Base-by-base conservation (phyloP, 92 coral and sea anemone genomes). In the Zoanthus sansibaricus region DNA sequence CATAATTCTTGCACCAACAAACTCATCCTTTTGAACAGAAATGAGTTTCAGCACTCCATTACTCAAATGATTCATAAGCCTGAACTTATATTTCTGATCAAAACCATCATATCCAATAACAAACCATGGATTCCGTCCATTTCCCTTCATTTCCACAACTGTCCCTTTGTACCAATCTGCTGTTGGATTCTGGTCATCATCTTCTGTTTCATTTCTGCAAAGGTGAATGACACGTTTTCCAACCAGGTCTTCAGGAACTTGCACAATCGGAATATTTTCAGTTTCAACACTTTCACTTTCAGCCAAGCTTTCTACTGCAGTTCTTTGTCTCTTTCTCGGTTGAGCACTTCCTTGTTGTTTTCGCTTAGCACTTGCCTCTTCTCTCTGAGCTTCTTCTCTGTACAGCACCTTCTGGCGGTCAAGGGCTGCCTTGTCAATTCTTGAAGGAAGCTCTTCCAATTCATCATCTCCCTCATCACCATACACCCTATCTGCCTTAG, bases 241-340 rank as follows among this genome's bases (percentile, higher is more conserved):
- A 46, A 85, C 17, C 46, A 86, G 49, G 88, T 75, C 88, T 86
- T 86, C 84, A n/a, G 88, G 88, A 0, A 86, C 72, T 62, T 86
- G 88, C n/a, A 86, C 72, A 15, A 74, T 75, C 4, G 88, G 84
- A 13, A 85, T 3, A 6, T 79, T 64, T 79, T 62, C 83, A 12
- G n/a, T 73, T 44, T 73, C 78, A 10, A 54, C 82, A 51, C 47
- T 56, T 78, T 78, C 83, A 78, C 12, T 79, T 85, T 79, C 84
- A 62, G 83, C 10, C 31, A 77, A 32, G 31, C 30, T 37, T 13
- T 79, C 58, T 9, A 1, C 71, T 51, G 9, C 72, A 51, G 10
- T 6, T 46, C 55, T 62, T 52, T 61, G 79, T 8, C 9, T 85
- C 37, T 85, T 85, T 61, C 72, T 74, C 8, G 74, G 71, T 75